A percentile compares a stretch with the other conserved stretches of the same genome.
These are phyloP conservation scores for Porites lutea DNA, from an alignment of 64 coral and sea anemone genomes.

Conservation along the genomic window DNA sequence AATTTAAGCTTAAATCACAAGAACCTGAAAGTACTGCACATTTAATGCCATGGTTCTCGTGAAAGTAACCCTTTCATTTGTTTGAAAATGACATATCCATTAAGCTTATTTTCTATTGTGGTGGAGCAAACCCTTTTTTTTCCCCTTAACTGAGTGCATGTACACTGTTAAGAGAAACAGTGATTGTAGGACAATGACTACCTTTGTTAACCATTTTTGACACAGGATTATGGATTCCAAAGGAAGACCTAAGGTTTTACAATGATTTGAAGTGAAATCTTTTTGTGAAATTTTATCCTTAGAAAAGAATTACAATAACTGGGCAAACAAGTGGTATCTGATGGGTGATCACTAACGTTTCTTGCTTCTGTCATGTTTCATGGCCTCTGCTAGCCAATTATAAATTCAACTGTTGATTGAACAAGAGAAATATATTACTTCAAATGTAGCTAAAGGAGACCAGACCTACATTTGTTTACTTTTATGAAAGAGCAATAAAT, in stretches of 20 bases:
- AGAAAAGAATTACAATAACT: constrained; percentile 18
- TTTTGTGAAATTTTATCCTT: constrained; percentile 15
- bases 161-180: background rate
- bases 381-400: constrained; percentile 4
- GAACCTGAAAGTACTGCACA: too few species aligned
- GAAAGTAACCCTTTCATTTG: constrained; percentile 24
- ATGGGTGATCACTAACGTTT: too few species aligned
- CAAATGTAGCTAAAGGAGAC: constrained; percentile 3
- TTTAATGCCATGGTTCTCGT: background rate
- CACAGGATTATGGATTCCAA: constrained; percentile 2
- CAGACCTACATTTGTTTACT: constrained; percentile 9
- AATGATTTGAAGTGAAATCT: background rate
- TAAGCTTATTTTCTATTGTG: background rate
- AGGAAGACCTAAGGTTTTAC: constrained; percentile 1
- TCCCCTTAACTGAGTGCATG: background rate
- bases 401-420: constrained; percentile 12
- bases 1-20: too few species aligned
- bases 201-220: background rate
- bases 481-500: background rate
- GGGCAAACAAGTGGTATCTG: background rate
- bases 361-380: background rate
- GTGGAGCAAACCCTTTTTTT: constrained; percentile 7
- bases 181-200: constrained; percentile 20
- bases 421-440: background rate
- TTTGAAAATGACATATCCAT: constrained; percentile 11